Base-by-base conservation (phyloP, 2,797 vertebrate genomes). In the Melanitta fusca region DNA sequence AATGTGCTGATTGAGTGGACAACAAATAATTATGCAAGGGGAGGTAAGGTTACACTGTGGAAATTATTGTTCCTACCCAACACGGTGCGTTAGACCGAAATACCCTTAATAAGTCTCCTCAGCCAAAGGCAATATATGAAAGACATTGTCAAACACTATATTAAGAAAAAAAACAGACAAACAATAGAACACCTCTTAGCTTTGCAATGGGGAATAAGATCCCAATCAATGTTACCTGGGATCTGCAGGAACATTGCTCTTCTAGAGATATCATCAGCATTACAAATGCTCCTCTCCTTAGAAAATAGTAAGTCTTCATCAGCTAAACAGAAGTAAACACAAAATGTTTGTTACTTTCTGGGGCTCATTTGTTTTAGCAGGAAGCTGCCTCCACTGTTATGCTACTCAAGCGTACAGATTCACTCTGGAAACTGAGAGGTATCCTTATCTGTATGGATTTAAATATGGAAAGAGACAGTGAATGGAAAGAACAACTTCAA, bases 401-500 rank as follows among this genome's bases (percentile, higher is more conserved):
- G 0, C 70, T 92, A 91, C 73, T 88, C 75, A 19, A 90, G 80
- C 53, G 62, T 94, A 93, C 62, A 85, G 95, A 96, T 96, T 96
- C 61, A 0, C 74, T 91, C 57, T 88, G 84, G 91, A 87, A 95
- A 86, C 10, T 4, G 71, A 85, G 74, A 93, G 41, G 71, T 66
- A 56, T 80, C 88, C 85, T 93, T 86, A 93, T 91, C 85, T 71
- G 53, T 79, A 79, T 43, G 69, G 41, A 82, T 95, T 93, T 88
- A 92, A 92, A 96, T 80, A 90, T 32, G 91, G 90, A 82, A 86
- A 79, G 85, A 91, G 54, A 30, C 25, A 20, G 71, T 88, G 88
- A 95, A 84, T 70, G 85, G 88, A 95, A 97, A 91, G 89, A 95
- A 95, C 79, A 80, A 85, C 82, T 94, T 92, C 85, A 84, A 30